Base-by-base conservation (phyloP, 1,140 invertebrate genomes). In the Cylas formicarius region DNA sequence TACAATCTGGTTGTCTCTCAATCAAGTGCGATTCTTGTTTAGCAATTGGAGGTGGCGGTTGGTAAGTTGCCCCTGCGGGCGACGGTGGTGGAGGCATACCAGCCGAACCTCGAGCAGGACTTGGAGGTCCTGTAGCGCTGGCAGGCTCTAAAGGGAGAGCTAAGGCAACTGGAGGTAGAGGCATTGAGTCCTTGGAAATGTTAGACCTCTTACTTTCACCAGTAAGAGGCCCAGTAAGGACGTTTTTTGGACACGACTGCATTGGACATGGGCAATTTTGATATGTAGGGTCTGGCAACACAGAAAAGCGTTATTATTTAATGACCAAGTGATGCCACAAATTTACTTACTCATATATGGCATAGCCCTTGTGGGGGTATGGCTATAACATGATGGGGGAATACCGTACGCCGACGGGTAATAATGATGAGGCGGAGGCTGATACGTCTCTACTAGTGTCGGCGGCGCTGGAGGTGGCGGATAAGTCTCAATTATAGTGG, bases 151-250 rank as follows among this genome's bases (percentile, higher is more conserved):
- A 67, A 38, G 76, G 76, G 38, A 77, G 68, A 46, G 75, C 80
- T 56, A 82, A 65, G 50, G 81, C 80, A 51, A 77, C 75, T 32
- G 68, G 69, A 33, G 71, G 56, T 31, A 59, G 57, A 41, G 59
- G 55, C 44, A 61, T 49, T 33, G 60, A 55, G 50, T 62, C 61
- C 57, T 66, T 63, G 37, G 58, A 50, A 58, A 60, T 60, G 53
- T 62, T 71, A 72, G 72, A 77, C 74, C 68, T 79, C 76, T 79
- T 79, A 77, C 75, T 76, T 72, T 73, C 74, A 86, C 86, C 85
- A 88, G 85, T 88, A 89, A 85, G 86, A 84, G 86, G 86, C 79
- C 86, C 86, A 89, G 86, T 87, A 89, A 80, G 83, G 81, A 84
- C 86, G 86, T 90, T 90, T 90, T 90, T 90, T 90, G 86, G 84